Conservation (phyloP, 1,140 invertebrate species). For the Sminthurides bifidus region DNA sequence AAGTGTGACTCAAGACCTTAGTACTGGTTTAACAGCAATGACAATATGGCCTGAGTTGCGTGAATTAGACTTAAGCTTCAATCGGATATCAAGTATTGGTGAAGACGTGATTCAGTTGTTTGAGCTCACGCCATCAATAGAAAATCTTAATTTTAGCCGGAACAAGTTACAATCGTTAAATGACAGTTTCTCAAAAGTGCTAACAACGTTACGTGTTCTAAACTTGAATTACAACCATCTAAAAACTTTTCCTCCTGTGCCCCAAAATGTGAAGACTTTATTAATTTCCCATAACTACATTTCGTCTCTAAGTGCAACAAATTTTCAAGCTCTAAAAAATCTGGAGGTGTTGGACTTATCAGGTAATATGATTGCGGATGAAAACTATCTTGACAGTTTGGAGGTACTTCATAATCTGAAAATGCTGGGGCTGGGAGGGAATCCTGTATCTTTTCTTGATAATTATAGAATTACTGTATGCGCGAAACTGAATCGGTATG, state of each 20-base stretch:
- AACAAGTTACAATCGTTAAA: constrained; percentile 23
- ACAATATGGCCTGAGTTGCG: constrained; percentile 26
- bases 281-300: constrained; percentile 27
- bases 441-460: constrained; percentile 22
- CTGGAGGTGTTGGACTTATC: constrained; percentile 26
- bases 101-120: not conserved
- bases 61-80: constrained; percentile 27
- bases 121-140: constrained; percentile 19
- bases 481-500: constrained; percentile 11
- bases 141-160: constrained; percentile 26
- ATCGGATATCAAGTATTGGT: constrained; percentile 12
- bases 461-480: constrained; percentile 16
- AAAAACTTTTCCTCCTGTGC: constrained; percentile 21
- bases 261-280: constrained; percentile 27
- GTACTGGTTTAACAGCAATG: not conserved
- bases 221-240: constrained; percentile 30
- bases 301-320: constrained; percentile 5
- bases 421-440: constrained; percentile 19
- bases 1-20: not conserved
- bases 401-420: constrained; percentile 11
- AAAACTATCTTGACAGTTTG: constrained; percentile 13
- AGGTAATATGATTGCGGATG: constrained; percentile 25
- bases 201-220: constrained; percentile 15
- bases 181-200: constrained; percentile 10
- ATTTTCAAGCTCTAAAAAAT: constrained; percentile 3